Conservation (phyloP, 2,113 vertebrate genomes). For the Indri indri region DNA sequence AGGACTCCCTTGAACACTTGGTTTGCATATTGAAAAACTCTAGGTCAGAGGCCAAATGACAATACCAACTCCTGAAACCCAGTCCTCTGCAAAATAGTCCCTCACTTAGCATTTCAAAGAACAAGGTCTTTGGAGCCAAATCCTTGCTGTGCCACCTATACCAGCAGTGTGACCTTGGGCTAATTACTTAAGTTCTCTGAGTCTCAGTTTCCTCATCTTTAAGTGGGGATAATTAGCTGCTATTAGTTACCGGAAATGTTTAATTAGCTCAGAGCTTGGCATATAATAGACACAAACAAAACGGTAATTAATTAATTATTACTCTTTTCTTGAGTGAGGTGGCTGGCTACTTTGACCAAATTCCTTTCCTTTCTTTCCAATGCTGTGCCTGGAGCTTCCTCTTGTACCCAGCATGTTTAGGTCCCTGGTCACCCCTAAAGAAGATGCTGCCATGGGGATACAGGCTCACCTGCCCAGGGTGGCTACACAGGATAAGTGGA, state of each 20-base stretch:
- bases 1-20: not conserved
- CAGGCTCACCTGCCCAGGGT: not conserved
- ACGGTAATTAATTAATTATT: not conserved
- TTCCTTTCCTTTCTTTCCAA: not conserved
- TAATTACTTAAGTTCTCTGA: not conserved
- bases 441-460: not conserved
- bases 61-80: slow-evolving; percentile 45
- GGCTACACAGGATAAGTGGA: not conserved
- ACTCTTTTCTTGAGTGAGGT: not conserved
- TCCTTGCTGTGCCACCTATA: not conserved
- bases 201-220: not conserved
- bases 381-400: not conserved
- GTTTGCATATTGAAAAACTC: slow-evolving; percentile 33
- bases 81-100: not conserved
- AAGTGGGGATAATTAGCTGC: not conserved
- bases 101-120: slow-evolving; percentile 3
- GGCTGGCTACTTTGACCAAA: not conserved
- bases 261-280: not conserved
- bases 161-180: not conserved
- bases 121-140: not conserved
- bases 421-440: not conserved
- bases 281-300: not conserved
- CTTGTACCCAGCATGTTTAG: not conserved
- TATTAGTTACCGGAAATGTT: not conserved
- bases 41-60: slow-evolving; percentile 12